Evolutionary conservation across 1,140 invertebrate species (phyloP), one percentile per base, ranked within the genome.

Genomic region (Hyphantria cunea): DNA sequence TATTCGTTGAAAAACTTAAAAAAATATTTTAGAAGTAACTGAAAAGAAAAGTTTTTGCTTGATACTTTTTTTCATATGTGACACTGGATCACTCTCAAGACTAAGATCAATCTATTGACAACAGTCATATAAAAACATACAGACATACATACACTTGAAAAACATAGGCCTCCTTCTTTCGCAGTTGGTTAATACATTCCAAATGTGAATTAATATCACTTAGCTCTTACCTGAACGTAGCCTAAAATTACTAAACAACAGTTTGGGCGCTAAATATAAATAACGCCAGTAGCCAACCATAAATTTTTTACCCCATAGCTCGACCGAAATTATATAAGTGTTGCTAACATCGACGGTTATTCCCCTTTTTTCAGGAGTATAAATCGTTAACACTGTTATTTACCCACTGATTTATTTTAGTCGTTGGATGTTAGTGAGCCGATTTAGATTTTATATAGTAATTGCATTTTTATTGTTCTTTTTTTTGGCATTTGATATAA

Each of bases 351-450:
- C 66, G 68, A 68, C 50, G 66, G 39, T 64, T 53, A 55, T 69
- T 76, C 61, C 48, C 68, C 59, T 66, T 66, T 64, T 73, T 70
- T 53, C 63, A 39, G 64, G 58, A 68, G 71, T 70, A 71, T 78
- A 76, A 67, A 71, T 66, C 53, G 63, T 70, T 76, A 73, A 76
- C 61, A 66, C 64, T 56, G 55, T 71, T 67, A 73, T 75, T 70
- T 71, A 68, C 54, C 13, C 59, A 53, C 53, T 59, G 65, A 71
- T 71, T 71, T 71, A 74, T 71, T 64, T 67, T 63, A 69, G 66
- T 66, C 64, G 70, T 53, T 17, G 8, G 44, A 37, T 15, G 45
- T 58, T 58, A 58, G 44, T 48, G 45, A 48, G 44, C 11, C 45
- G 17, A 7, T 58, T 48, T 48, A 71, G 47, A 56, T 70, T 68